A percentile compares a stretch with the other conserved stretches of the same genome.
phyloP scores from a whole-genome alignment of 2,113 vertebrate species.

The Bungarus multicinctus region DNA sequence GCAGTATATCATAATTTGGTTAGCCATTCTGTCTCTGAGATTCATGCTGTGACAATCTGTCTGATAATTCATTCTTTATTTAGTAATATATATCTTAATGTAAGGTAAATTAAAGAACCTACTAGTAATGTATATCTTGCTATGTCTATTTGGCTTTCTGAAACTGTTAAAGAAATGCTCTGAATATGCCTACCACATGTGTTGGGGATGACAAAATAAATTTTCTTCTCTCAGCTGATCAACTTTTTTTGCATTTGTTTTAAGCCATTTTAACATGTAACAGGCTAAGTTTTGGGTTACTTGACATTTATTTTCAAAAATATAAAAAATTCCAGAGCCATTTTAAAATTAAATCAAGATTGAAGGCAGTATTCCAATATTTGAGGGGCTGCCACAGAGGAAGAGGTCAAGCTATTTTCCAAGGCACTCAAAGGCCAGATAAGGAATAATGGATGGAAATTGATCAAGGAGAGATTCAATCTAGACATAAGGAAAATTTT shows the following conservation, averaged over 20 bases:
- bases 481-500: no score
- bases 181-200: neutral
- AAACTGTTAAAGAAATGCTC: neutral
- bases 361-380: neutral
- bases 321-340: neutral
- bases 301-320: neutral
- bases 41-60: neutral
- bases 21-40: slow-evolving; percentile 13
- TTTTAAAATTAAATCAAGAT: neutral
- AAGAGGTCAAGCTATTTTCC: no score
- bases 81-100: slow-evolving; percentile 23
- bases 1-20: slow-evolving; percentile 24
- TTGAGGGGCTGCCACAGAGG: no score
- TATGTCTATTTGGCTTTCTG: neutral
- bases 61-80: slow-evolving; percentile 26
- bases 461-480: no score
- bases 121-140: slow-evolving; percentile 7
- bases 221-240: neutral
- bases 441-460: no score
- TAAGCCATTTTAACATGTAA: neutral
- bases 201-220: neutral
- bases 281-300: neutral
- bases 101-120: slow-evolving; percentile 22
- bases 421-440: no score
- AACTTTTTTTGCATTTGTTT: neutral